Conservation (phyloP, 2,113 vertebrate species). For the Chaetorhynchus papuensis region DNA sequence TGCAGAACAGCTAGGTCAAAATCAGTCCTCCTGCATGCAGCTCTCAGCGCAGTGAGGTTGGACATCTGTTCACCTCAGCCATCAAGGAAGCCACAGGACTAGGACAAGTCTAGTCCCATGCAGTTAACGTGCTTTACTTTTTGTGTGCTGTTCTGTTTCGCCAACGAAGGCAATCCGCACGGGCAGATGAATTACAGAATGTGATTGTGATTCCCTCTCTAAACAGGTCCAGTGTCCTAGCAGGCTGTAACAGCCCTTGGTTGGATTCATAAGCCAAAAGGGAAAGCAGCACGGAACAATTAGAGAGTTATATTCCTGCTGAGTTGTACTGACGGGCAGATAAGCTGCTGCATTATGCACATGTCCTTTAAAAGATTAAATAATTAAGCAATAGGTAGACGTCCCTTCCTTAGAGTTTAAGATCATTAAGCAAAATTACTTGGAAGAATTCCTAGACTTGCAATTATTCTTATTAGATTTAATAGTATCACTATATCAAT, state of each 20-base stretch:
- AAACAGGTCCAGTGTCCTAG: background rate
- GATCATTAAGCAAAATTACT: slow-evolving; percentile 41
- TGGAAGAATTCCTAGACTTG: background rate
- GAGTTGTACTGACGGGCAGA: background rate
- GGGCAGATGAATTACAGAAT: background rate
- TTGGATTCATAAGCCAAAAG: background rate
- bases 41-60: background rate
- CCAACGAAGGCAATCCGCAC: background rate
- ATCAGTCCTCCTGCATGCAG: background rate
- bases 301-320: background rate
- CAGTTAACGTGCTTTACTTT: background rate
- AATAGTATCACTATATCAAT: background rate
- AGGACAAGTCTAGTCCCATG: background rate
- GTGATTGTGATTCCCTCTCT: background rate
- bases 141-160: background rate
- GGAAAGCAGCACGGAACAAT: background rate
- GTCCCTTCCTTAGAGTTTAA: slow-evolving; percentile 35
- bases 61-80: background rate
- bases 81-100: background rate
- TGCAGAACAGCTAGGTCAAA: background rate
- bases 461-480: slow-evolving; percentile 36
- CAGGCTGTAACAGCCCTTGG: background rate
- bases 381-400: slow-evolving; percentile 41
- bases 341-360: background rate
- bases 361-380: background rate